phyloP scores from a whole-genome alignment of 2,888 invertebrate species.

The Cephus runcator region DNA sequence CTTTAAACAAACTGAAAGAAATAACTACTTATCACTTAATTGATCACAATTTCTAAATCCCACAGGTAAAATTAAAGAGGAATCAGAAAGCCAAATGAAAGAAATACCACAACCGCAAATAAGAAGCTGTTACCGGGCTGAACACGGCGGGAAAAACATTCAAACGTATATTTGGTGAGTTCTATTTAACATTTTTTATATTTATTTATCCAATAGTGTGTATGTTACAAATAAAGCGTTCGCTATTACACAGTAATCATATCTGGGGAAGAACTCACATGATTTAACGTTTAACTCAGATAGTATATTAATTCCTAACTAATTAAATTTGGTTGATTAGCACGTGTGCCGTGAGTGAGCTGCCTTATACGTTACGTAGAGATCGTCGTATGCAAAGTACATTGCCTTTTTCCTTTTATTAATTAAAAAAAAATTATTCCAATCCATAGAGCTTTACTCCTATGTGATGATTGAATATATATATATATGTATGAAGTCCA shows the following conservation, averaged over 20 bases:
- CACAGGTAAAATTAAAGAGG: not conserved
- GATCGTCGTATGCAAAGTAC: not conserved
- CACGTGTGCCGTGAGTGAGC: not conserved
- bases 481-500: no score
- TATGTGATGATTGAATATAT: not conserved
- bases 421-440: not conserved
- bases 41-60: not conserved
- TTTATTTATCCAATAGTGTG: constrained; percentile 53
- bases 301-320: not conserved
- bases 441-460: not conserved
- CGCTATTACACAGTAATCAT: constrained; percentile 42
- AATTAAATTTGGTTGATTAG: not conserved
- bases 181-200: constrained; percentile 37
- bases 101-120: not conserved
- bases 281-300: not conserved
- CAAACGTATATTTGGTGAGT: not conserved
- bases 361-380: not conserved
- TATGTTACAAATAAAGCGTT: constrained; percentile 53
- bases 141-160: not conserved
- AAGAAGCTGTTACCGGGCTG: not conserved
- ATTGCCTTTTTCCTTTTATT: not conserved
- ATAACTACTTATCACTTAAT: not conserved
- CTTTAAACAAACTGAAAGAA: not conserved
- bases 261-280: constrained; percentile 36
- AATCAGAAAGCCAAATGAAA: not conserved